Evolutionary conservation across 2,113 vertebrate genomes (phyloP).

Genomic region (Xerus inauris): DNA sequence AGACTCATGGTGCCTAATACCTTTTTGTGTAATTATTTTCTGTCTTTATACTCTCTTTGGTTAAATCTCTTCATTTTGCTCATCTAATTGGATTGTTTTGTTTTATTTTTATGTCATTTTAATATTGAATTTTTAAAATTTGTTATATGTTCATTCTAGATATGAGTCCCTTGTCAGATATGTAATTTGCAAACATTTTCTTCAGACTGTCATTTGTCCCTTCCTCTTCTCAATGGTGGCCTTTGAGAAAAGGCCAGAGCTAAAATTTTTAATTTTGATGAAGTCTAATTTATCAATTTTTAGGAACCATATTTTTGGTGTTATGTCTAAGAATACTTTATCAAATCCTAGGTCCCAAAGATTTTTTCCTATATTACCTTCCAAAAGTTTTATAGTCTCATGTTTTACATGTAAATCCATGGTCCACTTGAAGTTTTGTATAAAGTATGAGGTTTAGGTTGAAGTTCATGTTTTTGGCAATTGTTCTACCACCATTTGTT

Average conservation of each 20-base stretch:
- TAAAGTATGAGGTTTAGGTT: no score
- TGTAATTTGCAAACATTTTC: not conserved
- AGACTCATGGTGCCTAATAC: not conserved
- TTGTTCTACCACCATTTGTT: no score
- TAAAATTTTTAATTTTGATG: not conserved
- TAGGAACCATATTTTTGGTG: conserved; percentile 12
- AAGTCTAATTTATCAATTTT: not conserved
- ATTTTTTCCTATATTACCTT: not conserved
- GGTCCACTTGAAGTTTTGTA: no score
- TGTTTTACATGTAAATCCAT: no score
- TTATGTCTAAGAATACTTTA: not conserved
- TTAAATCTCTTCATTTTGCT: not conserved
- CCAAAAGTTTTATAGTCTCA: no score
- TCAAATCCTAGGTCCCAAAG: not conserved
- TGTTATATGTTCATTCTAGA: not conserved
- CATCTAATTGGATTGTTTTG: not conserved
- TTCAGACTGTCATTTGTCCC: not conserved
- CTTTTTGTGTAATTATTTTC: not conserved
- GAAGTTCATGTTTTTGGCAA: no score
- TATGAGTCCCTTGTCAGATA: not conserved
- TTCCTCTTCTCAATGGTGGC: no score
- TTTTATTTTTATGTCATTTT: not conserved
- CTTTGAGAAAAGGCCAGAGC: no score
- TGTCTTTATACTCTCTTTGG: not conserved
- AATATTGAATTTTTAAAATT: not conserved